Evolutionary conservation across 2,797 vertebrate genomes (phyloP).

Genomic region (Garrulus glandarius): DNA sequence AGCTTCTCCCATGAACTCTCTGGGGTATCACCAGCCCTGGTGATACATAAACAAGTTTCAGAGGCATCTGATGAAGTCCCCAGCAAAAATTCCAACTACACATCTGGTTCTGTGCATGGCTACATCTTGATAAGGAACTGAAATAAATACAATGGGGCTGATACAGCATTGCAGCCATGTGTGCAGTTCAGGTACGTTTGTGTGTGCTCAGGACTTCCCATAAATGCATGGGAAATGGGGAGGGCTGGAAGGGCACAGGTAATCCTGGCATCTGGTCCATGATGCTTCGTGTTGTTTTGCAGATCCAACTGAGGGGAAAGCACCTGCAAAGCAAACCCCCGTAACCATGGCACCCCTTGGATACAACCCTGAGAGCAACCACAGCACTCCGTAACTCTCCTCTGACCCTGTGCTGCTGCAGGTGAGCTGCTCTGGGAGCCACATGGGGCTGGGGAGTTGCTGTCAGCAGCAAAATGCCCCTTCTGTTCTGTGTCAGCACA

Average conservation of each 20-base stretch:
- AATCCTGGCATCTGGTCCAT: background rate
- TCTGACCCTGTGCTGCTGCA: background rate
- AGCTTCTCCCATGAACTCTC: background rate
- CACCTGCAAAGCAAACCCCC: background rate
- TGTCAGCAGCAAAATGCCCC: background rate
- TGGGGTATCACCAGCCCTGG: background rate
- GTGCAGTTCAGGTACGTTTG: background rate
- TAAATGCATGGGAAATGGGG: background rate
- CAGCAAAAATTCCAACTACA: background rate
- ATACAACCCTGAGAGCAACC: background rate
- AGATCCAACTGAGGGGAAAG: fast-evolving
- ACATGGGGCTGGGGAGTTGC: background rate
- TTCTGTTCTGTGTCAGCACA: background rate
- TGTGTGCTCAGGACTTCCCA: background rate
- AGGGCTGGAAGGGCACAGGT: background rate
- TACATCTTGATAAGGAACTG: fast-evolving
- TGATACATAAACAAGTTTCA: background rate
- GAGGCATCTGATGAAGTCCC: background rate
- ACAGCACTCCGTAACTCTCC: background rate
- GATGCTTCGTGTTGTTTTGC: background rate
- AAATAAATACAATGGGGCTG: fast-evolving
- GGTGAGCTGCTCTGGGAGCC: background rate
- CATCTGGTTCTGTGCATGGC: fast-evolving
- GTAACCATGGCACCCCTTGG: background rate
- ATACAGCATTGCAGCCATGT: fast-evolving